Evolutionary conservation across 2,888 invertebrate species (phyloP), one percentile per base, ranked within the genome.

Genomic region (Anthophora plumipes): DNA sequence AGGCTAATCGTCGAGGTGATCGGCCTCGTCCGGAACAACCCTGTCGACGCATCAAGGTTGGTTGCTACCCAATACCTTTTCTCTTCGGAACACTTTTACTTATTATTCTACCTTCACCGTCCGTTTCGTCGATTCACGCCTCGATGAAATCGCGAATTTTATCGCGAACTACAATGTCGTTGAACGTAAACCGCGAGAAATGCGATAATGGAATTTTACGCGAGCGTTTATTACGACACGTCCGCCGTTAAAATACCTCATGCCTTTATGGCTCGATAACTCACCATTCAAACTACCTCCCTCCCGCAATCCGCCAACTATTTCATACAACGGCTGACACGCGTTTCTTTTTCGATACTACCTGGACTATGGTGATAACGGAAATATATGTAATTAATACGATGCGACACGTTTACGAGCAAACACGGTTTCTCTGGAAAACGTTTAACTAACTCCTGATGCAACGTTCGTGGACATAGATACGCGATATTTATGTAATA

Each of bases 1-100:
- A 67, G 73, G 64, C 57, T 14, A 61, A 63, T 70, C 61, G 57
- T 70, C 61, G 57, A 41, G 60, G 57, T 46, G 82, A 25, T 74
- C 31, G 64, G 68, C 70, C 60, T 66, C 85, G 78, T 63, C 84
- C 80, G 68, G 80, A 80, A 84, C 89, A 92, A 93, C 84, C 92
- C 93, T 93, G 93, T 93, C 92, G 92, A 90, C 92, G 90, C 85
- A 87, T 80, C 88, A 88, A 89, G 92, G 92, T 92, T 80, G 88
- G 91, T 91, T 50, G 22, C 71, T 17, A 12, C 17, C 8, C 12
- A 11, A 5, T 52, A 17, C 22, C 52, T 37, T 14, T 5, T 11
- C 1, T 11, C 12, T n/a, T 20, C 12, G 5, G 0, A 39, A 25
- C 57, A 25, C 7, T 14, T 9, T 25, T 8, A 17, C n/a, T 5